Conservation (phyloP, 2,797 vertebrate genomes). For the Chelon labrosus region DNA sequence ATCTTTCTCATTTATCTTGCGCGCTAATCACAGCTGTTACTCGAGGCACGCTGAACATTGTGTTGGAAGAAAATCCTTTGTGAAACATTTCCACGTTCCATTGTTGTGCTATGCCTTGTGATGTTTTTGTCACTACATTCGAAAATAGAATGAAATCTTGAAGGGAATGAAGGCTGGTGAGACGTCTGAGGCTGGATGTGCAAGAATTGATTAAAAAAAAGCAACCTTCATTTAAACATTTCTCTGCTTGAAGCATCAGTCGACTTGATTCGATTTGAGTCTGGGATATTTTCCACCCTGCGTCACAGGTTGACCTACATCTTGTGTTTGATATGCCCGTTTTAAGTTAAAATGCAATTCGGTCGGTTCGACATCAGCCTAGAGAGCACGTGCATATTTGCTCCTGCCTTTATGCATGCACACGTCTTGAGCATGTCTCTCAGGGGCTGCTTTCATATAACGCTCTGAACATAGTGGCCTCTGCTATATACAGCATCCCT, state of each 20-base stretch:
- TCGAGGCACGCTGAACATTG: conserved; percentile 32
- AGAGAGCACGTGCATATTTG: conserved; percentile 43
- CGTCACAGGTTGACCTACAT: conserved; percentile 78
- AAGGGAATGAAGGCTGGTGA: conserved; percentile 10
- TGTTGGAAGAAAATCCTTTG: conserved; percentile 24
- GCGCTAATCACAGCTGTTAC: conserved; percentile 49
- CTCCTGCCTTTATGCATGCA: conserved; percentile 49
- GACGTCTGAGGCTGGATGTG: conserved; percentile 40
- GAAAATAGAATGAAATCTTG: conserved; percentile 53
- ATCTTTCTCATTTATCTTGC: conserved; percentile 59
- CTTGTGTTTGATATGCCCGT: conserved; percentile 54
- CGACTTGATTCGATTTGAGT: conserved; percentile 55
- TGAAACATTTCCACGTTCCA: conserved; percentile 11
- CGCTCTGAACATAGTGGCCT: conserved; percentile 55
- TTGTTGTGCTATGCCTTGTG: conserved; percentile 33
- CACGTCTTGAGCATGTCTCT: conserved; percentile 52
- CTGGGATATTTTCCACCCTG: conserved; percentile 65
- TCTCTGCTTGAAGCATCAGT: conserved; percentile 56
- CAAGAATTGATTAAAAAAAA: conserved; percentile 51
- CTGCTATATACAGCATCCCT: conserved; percentile 64
- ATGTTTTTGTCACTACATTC: conserved; percentile 42
- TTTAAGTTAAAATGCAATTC: conserved; percentile 65
- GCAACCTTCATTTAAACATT: conserved; percentile 52
- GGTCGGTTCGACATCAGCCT: conserved; percentile 43
- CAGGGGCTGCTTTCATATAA: conserved; percentile 57